Base-by-base conservation (phyloP, 2,888 invertebrate species). In the Acleris sparsana region DNA sequence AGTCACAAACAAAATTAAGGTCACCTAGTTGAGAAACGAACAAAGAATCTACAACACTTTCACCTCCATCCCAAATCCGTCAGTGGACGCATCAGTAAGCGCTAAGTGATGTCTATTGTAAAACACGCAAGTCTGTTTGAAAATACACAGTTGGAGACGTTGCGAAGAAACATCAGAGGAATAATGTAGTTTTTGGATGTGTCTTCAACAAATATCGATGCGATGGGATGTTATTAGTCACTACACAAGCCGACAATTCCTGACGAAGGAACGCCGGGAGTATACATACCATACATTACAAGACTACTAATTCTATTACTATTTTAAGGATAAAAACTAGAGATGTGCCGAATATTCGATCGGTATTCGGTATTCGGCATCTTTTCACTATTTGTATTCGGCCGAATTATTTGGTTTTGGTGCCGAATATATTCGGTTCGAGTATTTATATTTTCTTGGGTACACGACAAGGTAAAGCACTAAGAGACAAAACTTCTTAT, bases 21-120 rank as follows among this genome's bases (percentile, higher is more conserved):
- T 74, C 68, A 76, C 75, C 72, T 53, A 72, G 70, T 72, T 71
- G 64, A 65, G 69, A 72, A 62, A 49, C 48, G 55, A 53, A 68
- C 58, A 67, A 59, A 65, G 63, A 57, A 63, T 39, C 56, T 69
- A 33, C 33, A 63, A 70, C 71, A 75, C 75, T 75, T 75, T 75
- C 75, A 70, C 74, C 72, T 57, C 52, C 71, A 62, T 67, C 70
- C 17, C 43, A 61, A 59, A 61, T 52, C 29, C 33, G 57, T 57
- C 52, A 66, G 57, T 29, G 33, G 17, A 46, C 20, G 11, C 56
- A 39, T 39, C 11, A 22, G 53, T 55, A 44, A 52, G 51, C 9
- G 53, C 49, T 17, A 16, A 51, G 52, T 43, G 57, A 16, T 62
- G 62, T 11, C 53, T 51, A 62, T 52, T 58, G 49, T 20, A 20